Evolutionary conservation across 2,888 invertebrate species (phyloP), one percentile per base, ranked within the genome.

Genomic region (Temnothorax ravouxi): DNA sequence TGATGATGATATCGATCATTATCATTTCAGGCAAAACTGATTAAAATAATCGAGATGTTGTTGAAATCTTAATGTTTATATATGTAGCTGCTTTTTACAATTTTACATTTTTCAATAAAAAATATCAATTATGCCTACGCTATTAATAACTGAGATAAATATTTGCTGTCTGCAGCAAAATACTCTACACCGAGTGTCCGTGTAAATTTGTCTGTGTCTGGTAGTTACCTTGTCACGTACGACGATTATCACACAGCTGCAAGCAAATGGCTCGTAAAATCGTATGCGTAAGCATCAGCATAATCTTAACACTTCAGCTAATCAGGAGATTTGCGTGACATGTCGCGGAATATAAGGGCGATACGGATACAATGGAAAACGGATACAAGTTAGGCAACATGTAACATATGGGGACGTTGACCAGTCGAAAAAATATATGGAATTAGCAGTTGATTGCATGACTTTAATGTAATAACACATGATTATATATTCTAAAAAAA

Each of bases 221-320:
- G 15, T 44, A 34, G 59, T 41, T 47, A 71, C 52, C 18, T 74
- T 64, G 72, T 77, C 66, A 66, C 62, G 47, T 21, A 38, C n/a
- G 50, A 44, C 47, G 18, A 81, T 86, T 88, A 84, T 89, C 84
- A 25, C 25, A 25, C 56, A 77, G 29, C 69, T 56, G 56, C 41
- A 29, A 38, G 67, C 79, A 83, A 89, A 89, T 86, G 79, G 52
- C 72, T 85, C 81, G 81, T 84, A 66, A 83, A 86, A 84, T 83
- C 79, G 50, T 38, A 76, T 62, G 44, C 66, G 61, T 47, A 66
- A 18, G 77, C 25, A 61, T 76, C 47, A 34, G 52, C 11, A 4
- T 88, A 88, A 89, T 89, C 84, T 87, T 66, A 59, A 80, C 64
- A 66, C 61, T 69, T 9, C 9, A 44, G 47, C 59, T 88, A 88